Evolutionary conservation across 2,888 invertebrate genomes (phyloP).

Genomic region (Epinotia ramella): DNA sequence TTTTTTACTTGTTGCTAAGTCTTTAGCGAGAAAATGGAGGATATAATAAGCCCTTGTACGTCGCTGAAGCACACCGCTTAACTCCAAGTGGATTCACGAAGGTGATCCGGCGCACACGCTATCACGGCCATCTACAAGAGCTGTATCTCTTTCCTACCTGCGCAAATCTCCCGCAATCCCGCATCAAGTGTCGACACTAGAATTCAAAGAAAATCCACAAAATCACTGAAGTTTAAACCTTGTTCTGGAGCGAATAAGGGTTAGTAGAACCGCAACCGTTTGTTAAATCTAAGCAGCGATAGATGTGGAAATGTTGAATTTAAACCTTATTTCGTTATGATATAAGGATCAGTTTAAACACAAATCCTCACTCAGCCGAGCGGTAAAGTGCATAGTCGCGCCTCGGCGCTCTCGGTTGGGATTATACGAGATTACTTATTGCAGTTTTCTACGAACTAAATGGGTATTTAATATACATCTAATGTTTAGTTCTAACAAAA

Average conservation of each 20-base stretch:
- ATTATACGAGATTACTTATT: constrained; percentile 12
- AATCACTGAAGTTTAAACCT: neutral
- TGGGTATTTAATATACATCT: too few relatives aligned
- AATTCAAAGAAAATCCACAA: neutral
- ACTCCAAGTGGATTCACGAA: constrained; percentile 1
- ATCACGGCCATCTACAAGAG: constrained; percentile 26
- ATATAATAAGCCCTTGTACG: neutral
- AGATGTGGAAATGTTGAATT: neutral
- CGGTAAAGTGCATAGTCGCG: constrained; percentile 13
- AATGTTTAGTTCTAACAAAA: too few relatives aligned
- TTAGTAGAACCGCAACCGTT: neutral
- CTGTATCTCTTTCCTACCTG: constrained; percentile 27
- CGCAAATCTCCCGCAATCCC: constrained; percentile 9
- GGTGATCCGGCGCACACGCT: constrained; percentile 27
- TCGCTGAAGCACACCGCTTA: neutral
- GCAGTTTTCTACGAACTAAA: constrained; percentile 10
- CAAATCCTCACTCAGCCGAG: neutral
- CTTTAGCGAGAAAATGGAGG: neutral
- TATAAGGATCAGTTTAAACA: neutral
- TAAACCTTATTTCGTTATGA: neutral
- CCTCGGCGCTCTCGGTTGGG: constrained; percentile 20
- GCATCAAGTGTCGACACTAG: constrained; percentile 24
- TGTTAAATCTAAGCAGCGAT: neutral
- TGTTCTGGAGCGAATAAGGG: neutral
- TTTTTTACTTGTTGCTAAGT: neutral